Evolutionary conservation across 2,113 vertebrate species (phyloP).

Genomic region (Pelmatolapia mariae): DNA sequence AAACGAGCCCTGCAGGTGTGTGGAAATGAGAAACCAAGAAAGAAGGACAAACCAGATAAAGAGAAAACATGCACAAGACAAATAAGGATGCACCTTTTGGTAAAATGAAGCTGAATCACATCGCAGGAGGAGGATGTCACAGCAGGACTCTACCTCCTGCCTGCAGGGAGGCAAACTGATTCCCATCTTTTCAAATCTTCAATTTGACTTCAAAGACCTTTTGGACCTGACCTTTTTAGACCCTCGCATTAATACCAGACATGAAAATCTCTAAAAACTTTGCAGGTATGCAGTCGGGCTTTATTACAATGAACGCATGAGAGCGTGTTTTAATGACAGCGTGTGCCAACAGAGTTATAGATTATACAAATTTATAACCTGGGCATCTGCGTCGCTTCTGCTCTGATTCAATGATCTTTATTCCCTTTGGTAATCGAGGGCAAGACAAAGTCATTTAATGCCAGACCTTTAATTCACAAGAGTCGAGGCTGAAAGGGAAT

Average conservation of each 20-base stretch:
- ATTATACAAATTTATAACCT: conserved; percentile 48
- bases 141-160: neutral
- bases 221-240: neutral
- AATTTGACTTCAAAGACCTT: neutral
- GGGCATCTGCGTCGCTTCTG: neutral
- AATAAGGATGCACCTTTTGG: neutral
- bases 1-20: neutral
- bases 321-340: conserved; percentile 16
- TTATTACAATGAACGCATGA: conserved; percentile 20
- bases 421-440: conserved; percentile 25
- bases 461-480: conserved; percentile 21
- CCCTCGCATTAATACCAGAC: conserved; percentile 1
- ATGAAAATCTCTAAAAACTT: neutral
- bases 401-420: conserved; percentile 26
- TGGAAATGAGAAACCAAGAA: neutral
- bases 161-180: neutral
- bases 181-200: neutral
- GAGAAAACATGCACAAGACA: neutral
- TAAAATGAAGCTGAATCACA: neutral
- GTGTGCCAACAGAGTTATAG: conserved; percentile 21
- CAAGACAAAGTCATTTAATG: conserved; percentile 27
- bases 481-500: neutral
- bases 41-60: neutral
- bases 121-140: neutral
- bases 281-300: neutral